Percentiles rank a stretch among this genome's conserved stretches.
Conservation (phyloP, 2,797 vertebrate species). For the Rhinogobio ventralis region DNA sequence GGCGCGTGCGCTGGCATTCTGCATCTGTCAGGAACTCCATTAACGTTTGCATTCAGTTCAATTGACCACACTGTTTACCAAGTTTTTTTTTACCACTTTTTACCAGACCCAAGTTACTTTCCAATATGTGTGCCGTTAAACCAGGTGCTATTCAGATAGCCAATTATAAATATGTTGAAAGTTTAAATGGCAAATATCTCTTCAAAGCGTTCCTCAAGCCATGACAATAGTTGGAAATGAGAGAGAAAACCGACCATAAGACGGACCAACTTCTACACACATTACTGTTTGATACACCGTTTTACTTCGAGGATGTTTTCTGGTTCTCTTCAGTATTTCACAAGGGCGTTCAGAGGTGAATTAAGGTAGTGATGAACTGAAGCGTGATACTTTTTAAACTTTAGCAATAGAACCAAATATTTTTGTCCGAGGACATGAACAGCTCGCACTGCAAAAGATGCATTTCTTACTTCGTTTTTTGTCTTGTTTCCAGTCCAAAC, state of each 20-base stretch:
- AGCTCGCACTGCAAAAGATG: not conserved
- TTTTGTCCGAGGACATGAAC: not conserved
- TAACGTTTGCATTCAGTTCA: not conserved
- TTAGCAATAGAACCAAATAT: not conserved
- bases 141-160: not conserved
- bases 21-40: constrained; percentile 54
- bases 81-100: no score
- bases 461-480: no score
- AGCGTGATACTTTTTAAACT: not conserved
- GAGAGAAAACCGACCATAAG: not conserved
- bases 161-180: not conserved
- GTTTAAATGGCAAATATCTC: not conserved
- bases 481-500: no score
- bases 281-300: not conserved
- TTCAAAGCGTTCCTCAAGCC: not conserved
- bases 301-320: not conserved
- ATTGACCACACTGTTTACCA: not conserved
- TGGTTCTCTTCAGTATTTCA: no score
- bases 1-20: constrained; percentile 62
- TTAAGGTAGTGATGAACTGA: not conserved
- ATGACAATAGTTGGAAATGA: not conserved
- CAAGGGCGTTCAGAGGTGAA: not conserved
- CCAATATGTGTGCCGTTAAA: no score
- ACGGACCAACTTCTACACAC: not conserved
- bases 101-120: no score